Evolutionary conservation across 2,888 invertebrate species (phyloP).

Genomic region (Limnephilus lunatus): DNA sequence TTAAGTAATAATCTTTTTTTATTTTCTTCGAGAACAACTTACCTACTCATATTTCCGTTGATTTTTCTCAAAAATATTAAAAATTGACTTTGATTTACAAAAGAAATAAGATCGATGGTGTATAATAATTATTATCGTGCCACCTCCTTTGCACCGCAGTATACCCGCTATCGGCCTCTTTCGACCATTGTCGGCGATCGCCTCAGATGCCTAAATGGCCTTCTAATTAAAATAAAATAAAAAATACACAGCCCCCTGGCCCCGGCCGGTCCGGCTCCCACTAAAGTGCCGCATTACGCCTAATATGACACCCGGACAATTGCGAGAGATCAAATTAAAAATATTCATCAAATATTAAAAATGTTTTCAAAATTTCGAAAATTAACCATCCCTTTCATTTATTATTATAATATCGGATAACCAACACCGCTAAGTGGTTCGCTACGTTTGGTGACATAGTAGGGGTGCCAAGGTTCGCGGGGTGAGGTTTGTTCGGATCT

Average conservation of each 20-base stretch:
- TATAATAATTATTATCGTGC: not conserved
- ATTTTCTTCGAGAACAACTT: too few relatives aligned
- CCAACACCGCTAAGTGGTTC: too few relatives aligned
- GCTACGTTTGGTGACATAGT: too few relatives aligned
- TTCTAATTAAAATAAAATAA: constrained; percentile 58
- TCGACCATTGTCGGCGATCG: constrained; percentile 51
- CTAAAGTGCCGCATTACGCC: constrained; percentile 41
- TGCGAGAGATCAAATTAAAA: not conserved
- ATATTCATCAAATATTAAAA: not conserved
- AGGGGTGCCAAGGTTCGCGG: too few relatives aligned
- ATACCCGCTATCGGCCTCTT: constrained; percentile 12
- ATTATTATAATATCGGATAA: too few relatives aligned
- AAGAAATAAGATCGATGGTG: not conserved
- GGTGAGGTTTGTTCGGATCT: too few relatives aligned
- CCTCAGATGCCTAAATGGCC: constrained; percentile 53
- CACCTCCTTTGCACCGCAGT: not conserved
- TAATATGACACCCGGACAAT: constrained; percentile 39
- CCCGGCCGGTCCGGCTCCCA: not conserved
- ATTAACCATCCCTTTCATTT: too few relatives aligned
- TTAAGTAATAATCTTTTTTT: too few relatives aligned
- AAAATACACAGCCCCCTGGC: not conserved
- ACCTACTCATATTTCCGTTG: not conserved
- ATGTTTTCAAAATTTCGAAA: not conserved
- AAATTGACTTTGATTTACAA: too few relatives aligned
- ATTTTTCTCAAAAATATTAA: too few relatives aligned